A percentile compares a stretch with the other conserved stretches of the same genome.
These are phyloP conservation scores for Acanthosepion lycidas DNA, from an alignment of 2,888 invertebrate genomes.

Conservation along the genomic window DNA sequence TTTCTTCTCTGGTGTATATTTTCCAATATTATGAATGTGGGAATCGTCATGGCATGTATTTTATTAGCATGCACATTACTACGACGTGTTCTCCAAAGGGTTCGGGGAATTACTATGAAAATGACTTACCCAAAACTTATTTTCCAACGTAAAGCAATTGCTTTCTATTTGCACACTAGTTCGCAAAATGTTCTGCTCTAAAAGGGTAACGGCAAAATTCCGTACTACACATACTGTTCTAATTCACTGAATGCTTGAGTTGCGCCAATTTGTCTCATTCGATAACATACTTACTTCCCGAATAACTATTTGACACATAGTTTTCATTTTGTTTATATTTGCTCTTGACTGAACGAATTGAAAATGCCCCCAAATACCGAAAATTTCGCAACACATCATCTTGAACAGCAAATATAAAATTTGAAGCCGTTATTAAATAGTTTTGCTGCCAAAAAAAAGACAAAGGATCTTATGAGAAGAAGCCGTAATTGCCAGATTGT, in stretches of 20 bases:
- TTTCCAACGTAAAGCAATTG: too few species aligned
- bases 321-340: background rate
- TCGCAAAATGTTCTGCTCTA: too few species aligned
- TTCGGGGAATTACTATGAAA: too few species aligned
- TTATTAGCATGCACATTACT: too few species aligned
- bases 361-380: background rate
- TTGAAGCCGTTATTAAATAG: background rate
- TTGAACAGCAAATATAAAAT: background rate
- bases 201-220: background rate
- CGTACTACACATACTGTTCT: background rate
- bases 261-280: background rate
- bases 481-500: too few species aligned
- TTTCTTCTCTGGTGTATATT: too few species aligned
- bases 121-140: too few species aligned
- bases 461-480: background rate
- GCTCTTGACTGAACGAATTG: background rate
- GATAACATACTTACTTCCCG: background rate
- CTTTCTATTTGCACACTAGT: too few species aligned
- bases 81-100: too few species aligned
- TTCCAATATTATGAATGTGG: too few species aligned
- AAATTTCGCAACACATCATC: background rate
- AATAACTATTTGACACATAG: background rate
- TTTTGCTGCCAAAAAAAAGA: background rate
- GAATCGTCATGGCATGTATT: too few species aligned
- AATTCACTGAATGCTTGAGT: too few species aligned